Conservation (phyloP, 2,797 vertebrate species). For the Phrynocephalus guinanensis region DNA sequence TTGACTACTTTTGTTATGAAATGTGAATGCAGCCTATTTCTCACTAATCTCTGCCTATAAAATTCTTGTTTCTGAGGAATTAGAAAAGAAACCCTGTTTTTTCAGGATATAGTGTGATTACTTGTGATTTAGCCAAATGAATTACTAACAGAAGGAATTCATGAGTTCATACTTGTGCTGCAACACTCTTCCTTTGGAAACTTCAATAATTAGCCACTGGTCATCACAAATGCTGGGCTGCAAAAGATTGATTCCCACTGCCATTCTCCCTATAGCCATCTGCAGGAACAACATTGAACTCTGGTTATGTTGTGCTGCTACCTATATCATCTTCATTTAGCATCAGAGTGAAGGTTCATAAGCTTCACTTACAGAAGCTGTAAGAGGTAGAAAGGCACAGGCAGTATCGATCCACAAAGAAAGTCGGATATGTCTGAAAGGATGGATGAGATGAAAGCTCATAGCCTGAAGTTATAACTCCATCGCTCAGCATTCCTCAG, state of each 20-base stretch:
- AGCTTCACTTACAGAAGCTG: no score
- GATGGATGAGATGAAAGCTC: no score
- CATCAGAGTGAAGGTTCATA: no score
- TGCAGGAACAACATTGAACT: neutral
- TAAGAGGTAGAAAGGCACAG: no score
- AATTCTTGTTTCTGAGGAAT: no score
- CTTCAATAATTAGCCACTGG: neutral
- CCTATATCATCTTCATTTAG: neutral
- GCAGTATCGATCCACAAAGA: no score
- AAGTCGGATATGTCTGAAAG: no score
- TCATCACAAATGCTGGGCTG: neutral
- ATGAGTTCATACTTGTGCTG: neutral
- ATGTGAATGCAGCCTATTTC: neutral
- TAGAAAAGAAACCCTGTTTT: no score
- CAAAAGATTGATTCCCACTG: neutral
- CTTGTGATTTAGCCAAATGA: neutral
- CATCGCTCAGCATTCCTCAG: neutral
- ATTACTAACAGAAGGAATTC: neutral
- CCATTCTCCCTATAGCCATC: neutral
- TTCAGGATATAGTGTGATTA: neutral
- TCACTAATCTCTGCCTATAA: neutral
- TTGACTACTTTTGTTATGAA: neutral
- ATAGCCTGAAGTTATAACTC: neutral
- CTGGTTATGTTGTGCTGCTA: neutral
- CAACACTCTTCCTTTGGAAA: neutral